phyloP scores from a whole-genome alignment of 2,888 invertebrate species.

The Calliopum simillimum region DNA sequence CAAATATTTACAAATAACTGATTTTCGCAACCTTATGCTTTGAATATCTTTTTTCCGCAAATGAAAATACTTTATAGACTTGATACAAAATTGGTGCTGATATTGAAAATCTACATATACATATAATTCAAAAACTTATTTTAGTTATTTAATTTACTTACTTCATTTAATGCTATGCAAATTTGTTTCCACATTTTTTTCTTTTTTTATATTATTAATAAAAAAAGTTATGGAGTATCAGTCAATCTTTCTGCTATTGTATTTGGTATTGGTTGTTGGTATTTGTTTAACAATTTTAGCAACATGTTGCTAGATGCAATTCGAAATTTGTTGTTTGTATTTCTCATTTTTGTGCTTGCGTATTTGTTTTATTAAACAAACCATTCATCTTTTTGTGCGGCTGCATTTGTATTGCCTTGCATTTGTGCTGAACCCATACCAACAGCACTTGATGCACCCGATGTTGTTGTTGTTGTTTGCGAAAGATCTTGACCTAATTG shows the following conservation, averaged over 20 bases:
- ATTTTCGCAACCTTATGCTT: too few relatives aligned
- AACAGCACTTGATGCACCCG: slow-evolving; percentile 60
- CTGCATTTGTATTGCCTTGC: slow-evolving; percentile 59
- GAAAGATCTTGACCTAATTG: slow-evolving; percentile 69
- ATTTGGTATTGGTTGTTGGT: background rate
- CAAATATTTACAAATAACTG: too few relatives aligned
- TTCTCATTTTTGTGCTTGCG: slow-evolving; percentile 3
- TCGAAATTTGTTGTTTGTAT: background rate
- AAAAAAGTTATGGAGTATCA: slow-evolving; percentile 39
- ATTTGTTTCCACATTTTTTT: slow-evolving; percentile 57
- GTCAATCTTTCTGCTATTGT: slow-evolving; percentile 1
- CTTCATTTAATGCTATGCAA: slow-evolving; percentile 68
- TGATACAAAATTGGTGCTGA: too few relatives aligned
- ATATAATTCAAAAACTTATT: too few relatives aligned
- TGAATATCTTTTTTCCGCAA: too few relatives aligned
- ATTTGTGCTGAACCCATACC: slow-evolving; percentile 28
- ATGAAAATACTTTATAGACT: too few relatives aligned
- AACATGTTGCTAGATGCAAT: slow-evolving; percentile 16
- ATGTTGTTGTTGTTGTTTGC: slow-evolving; percentile 75
- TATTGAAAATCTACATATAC: too few relatives aligned
- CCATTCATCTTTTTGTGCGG: slow-evolving; percentile 92
- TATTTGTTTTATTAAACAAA: slow-evolving; percentile 75
- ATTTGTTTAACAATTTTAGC: background rate
- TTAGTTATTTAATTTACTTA: slow-evolving; percentile 48
- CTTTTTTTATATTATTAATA: slow-evolving; percentile 48